A percentile compares a stretch with the other conserved stretches of the same genome.
These are phyloP conservation scores for Drosophila rhopaloa DNA, from an alignment of 1,140 invertebrate genomes.

Conservation along the genomic window DNA sequence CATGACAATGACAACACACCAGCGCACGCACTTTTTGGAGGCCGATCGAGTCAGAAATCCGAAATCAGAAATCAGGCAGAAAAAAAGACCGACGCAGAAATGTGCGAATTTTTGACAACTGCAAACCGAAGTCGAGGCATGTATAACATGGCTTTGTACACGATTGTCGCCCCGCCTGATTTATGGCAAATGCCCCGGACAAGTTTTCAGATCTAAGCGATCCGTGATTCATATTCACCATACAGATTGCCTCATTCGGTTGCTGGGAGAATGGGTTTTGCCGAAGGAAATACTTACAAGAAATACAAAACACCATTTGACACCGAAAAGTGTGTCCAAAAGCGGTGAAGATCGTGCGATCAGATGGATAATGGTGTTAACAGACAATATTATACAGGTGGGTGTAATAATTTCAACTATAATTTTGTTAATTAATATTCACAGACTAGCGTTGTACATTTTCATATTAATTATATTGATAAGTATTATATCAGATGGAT, in stretches of 20 bases:
- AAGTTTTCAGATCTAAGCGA: constrained; percentile 32
- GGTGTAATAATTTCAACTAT: neutral
- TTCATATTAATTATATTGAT: neutral
- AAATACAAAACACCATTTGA: neutral
- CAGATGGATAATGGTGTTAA: neutral
- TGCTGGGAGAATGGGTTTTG: constrained; percentile 7
- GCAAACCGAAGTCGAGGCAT: constrained; percentile 58
- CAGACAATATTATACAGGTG: neutral
- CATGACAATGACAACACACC: constrained; percentile 60
- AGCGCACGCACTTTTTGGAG: constrained; percentile 41
- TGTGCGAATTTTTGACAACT: constrained; percentile 80
- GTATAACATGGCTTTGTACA: constrained; percentile 58
- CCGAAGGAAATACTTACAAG: neutral
- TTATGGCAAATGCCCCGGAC: constrained; percentile 41
- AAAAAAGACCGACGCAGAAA: constrained; percentile 34
- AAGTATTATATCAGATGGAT: neutral
- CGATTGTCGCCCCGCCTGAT: constrained; percentile 38
- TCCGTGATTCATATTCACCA: constrained; percentile 39
- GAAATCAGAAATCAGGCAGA: constrained; percentile 1
- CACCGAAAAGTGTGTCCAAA: neutral
- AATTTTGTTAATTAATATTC: neutral
- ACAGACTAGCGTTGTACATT: neutral
- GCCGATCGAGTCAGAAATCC: constrained; percentile 12
- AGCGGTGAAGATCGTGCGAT: neutral
- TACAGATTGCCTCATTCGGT: constrained; percentile 45